phyloP scores from a whole-genome alignment of 2,113 vertebrate genomes.

The human (Homo sapiens) region GRCh38 chrY:7415501-7416000 shows the following conservation, averaged over 20 bases:
- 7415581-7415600: neutral
- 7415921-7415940: accelerated
- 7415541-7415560: neutral
- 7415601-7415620: neutral
- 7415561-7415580: neutral
- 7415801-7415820: accelerated
- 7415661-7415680: accelerated
- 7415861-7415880: no score
- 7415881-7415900: no score
- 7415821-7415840: accelerated
- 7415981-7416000: no score
- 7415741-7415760: accelerated
- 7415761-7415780: accelerated
- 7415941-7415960: accelerated
- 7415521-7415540: accelerated
- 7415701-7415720: neutral
- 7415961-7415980: accelerated
- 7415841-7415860: accelerated
- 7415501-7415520: neutral
- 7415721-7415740: accelerated
- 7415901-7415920: no score
- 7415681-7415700: accelerated
- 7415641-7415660: neutral
- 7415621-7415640: neutral
- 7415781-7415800: accelerated